phyloP scores from a whole-genome alignment of 2,888 invertebrate species.

The Drosophila formosana region DNA sequence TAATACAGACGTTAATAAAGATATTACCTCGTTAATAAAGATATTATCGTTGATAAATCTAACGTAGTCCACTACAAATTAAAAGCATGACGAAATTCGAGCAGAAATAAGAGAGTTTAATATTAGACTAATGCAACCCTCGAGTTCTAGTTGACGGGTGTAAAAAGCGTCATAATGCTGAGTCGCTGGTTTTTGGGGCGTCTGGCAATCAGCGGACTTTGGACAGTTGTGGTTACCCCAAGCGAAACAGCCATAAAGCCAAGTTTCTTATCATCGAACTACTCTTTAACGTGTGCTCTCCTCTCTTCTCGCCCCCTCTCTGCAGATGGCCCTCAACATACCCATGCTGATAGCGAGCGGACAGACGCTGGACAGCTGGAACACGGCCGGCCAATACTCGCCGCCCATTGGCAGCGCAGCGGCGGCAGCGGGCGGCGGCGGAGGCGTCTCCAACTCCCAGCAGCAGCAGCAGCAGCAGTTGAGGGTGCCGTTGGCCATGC shows the following conservation, averaged over 20 bases:
- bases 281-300: background rate
- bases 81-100: too few relatives aligned
- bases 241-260: background rate
- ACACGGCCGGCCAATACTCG: slow-evolving; percentile 80
- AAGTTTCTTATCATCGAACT: background rate
- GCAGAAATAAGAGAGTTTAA: too few relatives aligned
- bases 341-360: slow-evolving; percentile 83
- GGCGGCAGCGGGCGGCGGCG: slow-evolving; percentile 44
- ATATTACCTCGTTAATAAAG: too few relatives aligned
- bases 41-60: too few relatives aligned
- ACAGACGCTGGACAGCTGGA: slow-evolving; percentile 82
- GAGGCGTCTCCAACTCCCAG: slow-evolving; percentile 47
- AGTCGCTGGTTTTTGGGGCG: slow-evolving; percentile 6
- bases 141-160: background rate
- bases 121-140: too few relatives aligned
- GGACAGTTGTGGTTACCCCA: slow-evolving; percentile 1
- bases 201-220: slow-evolving; percentile 19
- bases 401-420: slow-evolving; percentile 72
- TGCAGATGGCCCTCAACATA: slow-evolving; percentile 83
- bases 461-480: slow-evolving; percentile 57
- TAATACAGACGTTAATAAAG: too few relatives aligned
- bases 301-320: slow-evolving; percentile 1
- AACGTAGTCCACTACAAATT: too few relatives aligned
- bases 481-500: slow-evolving; percentile 79
- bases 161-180: slow-evolving; percentile 58